Base-by-base conservation (phyloP, 2,888 invertebrate species). In the Saturnia japonica region DNA sequence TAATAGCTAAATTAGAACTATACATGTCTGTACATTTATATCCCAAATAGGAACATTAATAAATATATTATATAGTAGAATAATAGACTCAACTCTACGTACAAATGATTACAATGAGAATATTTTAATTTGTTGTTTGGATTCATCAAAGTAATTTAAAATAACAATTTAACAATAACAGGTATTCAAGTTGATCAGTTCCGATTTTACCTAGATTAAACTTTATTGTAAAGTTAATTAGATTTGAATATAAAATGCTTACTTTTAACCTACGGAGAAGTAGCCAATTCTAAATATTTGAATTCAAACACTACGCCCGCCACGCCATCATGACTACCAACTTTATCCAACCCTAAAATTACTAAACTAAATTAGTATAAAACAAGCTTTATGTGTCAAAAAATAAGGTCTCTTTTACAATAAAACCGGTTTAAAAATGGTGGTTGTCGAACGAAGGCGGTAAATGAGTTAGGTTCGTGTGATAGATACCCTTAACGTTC, bases 71-170 rank as follows among this genome's bases (percentile, higher is more conserved):
- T 34, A 34, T n/a, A n/a, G n/a, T n/a, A n/a, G n/a, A n/a, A n/a
- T n/a, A n/a, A n/a, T n/a, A n/a, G n/a, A n/a, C n/a, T n/a, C n/a
- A n/a, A n/a, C n/a, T n/a, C n/a, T n/a, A n/a, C n/a, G n/a, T n/a
- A n/a, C n/a, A n/a, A n/a, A n/a, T n/a, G n/a, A n/a, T n/a, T n/a
- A n/a, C n/a, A n/a, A 45, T 45, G 1, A 12, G 1, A 45, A 11
- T 14, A 45, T 7, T 45, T 9, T 2, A 9, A 45, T 88, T 88
- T 86, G 85, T 87, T 89, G 87, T 90, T 87, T 83, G 19, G 83
- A 4, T 34, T 6, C 6, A 34, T 34, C 34, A 6, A 34, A 34
- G 34, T 34, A 34, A 34, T 34, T 34, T 4, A 34, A 34, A 34
- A 34, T 34, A 34, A 4, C 34, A n/a, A n/a, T n/a, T n/a, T n/a